phyloP scores from a whole-genome alignment of 2,113 vertebrate genomes.

The Syngnathus floridae region DNA sequence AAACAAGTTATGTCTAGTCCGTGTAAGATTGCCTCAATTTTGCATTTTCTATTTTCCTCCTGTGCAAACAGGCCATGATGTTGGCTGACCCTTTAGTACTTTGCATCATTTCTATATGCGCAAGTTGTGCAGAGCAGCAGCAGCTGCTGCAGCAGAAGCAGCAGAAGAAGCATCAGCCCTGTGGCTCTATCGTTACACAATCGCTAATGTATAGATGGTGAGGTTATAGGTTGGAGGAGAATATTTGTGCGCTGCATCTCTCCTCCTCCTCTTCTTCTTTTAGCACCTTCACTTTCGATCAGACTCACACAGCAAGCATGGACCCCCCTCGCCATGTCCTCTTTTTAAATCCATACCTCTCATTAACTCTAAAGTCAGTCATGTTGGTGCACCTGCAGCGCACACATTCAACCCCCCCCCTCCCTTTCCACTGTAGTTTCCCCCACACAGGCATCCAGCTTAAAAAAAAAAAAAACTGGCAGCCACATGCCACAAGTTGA shows the following conservation, averaged over 20 bases:
- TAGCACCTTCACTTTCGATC: constrained; percentile 61
- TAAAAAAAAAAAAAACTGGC: constrained; percentile 45
- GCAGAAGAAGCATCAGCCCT: constrained; percentile 6
- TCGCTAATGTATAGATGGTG: background rate
- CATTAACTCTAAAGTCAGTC: constrained; percentile 22
- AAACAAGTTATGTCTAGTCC: background rate
- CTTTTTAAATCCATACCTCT: constrained; percentile 15
- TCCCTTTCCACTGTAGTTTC: background rate
- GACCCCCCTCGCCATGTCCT: constrained; percentile 14
- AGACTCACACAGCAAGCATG: constrained; percentile 48
- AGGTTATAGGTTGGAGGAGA: constrained; percentile 1
- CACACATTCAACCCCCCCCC: background rate
- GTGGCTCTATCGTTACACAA: constrained; percentile 25
- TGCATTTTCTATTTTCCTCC: background rate
- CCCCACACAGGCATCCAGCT: constrained; percentile 33
- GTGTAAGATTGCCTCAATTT: background rate
- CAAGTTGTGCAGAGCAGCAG: constrained; percentile 10
- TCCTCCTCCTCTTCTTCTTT: constrained; percentile 45
- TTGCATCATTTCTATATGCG: constrained; percentile 11
- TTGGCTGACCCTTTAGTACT: background rate
- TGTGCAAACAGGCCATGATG: background rate
- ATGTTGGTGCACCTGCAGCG: constrained; percentile 36
- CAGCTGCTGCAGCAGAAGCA: background rate
- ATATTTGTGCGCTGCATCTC: constrained; percentile 32
- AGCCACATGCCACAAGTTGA: constrained; percentile 34